phyloP scores from a whole-genome alignment of 2,113 vertebrate species.

The Scolopax mira region DNA sequence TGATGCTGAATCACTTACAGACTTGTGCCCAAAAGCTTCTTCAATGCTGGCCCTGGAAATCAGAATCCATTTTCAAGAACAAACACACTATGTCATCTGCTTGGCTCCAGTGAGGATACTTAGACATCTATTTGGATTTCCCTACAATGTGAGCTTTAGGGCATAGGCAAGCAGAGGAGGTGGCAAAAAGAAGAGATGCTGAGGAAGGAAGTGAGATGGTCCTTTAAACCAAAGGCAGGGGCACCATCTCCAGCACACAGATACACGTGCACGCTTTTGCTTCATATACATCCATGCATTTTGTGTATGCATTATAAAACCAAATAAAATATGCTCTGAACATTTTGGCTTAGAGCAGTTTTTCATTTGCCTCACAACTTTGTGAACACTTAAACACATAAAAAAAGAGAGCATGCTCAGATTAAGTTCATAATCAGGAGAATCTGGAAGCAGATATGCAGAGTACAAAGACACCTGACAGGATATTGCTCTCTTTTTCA shows the following conservation, averaged over 20 bases:
- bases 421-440: neutral
- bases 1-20: neutral
- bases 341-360: neutral
- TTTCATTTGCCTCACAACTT: neutral
- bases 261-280: neutral
- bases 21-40: neutral
- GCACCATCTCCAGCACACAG: neutral
- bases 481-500: neutral
- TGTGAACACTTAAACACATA: neutral
- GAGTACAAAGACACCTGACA: neutral
- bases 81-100: accelerated
- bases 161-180: neutral
- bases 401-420: neutral
- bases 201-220: neutral
- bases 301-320: neutral
- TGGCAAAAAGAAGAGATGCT: neutral
- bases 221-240: neutral
- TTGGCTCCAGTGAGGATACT: neutral
- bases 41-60: neutral
- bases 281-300: neutral
- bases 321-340: neutral
- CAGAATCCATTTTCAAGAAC: neutral
- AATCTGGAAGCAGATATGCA: neutral
- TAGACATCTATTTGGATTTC: neutral
- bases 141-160: neutral